Percentiles rank a stretch among this genome's conserved stretches.
Evolutionary conservation across 1,140 invertebrate genomes (phyloP).

Genomic region (Trichogramma pretiosum): DNA sequence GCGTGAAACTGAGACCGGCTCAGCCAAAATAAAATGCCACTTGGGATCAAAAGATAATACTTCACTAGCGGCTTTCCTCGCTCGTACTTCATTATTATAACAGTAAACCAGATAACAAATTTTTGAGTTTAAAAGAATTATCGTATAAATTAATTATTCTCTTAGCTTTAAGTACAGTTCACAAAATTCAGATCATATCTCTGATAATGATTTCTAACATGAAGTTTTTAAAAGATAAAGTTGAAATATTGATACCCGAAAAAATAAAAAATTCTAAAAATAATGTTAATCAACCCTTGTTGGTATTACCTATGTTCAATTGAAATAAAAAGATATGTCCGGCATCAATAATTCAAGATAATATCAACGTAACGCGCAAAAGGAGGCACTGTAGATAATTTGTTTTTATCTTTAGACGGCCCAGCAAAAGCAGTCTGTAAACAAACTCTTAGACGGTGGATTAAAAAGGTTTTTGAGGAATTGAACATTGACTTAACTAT

Average conservation of each 20-base stretch:
- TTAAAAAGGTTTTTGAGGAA: not conserved
- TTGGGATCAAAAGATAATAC: slow-evolving; percentile 20
- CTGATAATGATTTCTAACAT: slow-evolving; percentile 18
- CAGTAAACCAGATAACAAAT: not conserved
- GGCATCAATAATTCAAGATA: not conserved
- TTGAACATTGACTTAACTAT: slow-evolving; percentile 5
- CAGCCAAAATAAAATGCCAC: slow-evolving; percentile 21
- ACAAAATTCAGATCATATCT: slow-evolving; percentile 17
- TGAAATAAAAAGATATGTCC: slow-evolving; percentile 3
- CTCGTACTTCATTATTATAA: slow-evolving; percentile 16
- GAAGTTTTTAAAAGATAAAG: not conserved
- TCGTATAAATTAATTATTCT: slow-evolving; percentile 14
- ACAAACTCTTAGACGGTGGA: slow-evolving; percentile 13
- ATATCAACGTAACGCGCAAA: slow-evolving; percentile 7
- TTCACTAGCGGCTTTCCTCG: too few relatives aligned
- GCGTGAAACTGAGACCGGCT: slow-evolving; percentile 4
- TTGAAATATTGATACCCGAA: slow-evolving; percentile 19
- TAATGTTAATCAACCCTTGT: slow-evolving; percentile 9
- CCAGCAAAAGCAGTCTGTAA: not conserved
- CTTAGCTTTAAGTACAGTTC: slow-evolving; percentile 13
- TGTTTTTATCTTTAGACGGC: slow-evolving; percentile 14
- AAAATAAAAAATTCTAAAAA: slow-evolving; percentile 17
- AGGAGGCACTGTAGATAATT: not conserved
- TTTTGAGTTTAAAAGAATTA: slow-evolving; percentile 3
- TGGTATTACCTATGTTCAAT: slow-evolving; percentile 14